phyloP scores from a whole-genome alignment of 2,888 invertebrate species.

The Bombylius major region DNA sequence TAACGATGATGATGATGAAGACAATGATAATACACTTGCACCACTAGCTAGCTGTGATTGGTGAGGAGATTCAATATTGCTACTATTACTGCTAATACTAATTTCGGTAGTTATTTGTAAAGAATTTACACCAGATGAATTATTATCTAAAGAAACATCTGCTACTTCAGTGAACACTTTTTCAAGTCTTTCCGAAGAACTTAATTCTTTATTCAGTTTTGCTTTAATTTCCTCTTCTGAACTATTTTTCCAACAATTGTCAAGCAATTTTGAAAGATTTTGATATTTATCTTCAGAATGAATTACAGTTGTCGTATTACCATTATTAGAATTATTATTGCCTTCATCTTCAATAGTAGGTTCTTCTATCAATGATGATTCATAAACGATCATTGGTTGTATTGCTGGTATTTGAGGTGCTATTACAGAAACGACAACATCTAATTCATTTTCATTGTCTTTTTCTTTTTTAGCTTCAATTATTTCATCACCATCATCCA shows the following conservation, averaged over 20 bases:
- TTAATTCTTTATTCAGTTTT: no score
- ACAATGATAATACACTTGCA: no score
- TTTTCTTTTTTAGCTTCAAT: neutral
- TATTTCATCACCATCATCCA: no score
- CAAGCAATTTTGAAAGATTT: constrained; percentile 5
- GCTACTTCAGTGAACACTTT: no score
- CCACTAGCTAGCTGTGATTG: neutral
- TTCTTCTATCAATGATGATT: constrained; percentile 7
- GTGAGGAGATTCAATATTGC: neutral
- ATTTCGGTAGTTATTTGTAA: neutral
- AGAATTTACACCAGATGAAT: neutral
- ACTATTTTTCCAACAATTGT: neutral
- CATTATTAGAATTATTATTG: neutral
- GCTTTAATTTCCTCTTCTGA: no score
- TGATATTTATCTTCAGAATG: neutral
- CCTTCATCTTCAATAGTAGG: neutral
- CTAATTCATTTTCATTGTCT: constrained; percentile 1
- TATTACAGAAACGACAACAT: neutral
- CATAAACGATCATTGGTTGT: constrained; percentile 10
- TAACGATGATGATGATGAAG: neutral
- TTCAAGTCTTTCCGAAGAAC: no score
- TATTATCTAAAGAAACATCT: neutral
- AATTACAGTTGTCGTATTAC: no score
- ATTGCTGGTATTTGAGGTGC: neutral
- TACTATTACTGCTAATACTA: neutral